These are phyloP conservation scores for Numenius phaeopus DNA, from an alignment of 2,797 vertebrate species.

Conservation along the genomic window DNA sequence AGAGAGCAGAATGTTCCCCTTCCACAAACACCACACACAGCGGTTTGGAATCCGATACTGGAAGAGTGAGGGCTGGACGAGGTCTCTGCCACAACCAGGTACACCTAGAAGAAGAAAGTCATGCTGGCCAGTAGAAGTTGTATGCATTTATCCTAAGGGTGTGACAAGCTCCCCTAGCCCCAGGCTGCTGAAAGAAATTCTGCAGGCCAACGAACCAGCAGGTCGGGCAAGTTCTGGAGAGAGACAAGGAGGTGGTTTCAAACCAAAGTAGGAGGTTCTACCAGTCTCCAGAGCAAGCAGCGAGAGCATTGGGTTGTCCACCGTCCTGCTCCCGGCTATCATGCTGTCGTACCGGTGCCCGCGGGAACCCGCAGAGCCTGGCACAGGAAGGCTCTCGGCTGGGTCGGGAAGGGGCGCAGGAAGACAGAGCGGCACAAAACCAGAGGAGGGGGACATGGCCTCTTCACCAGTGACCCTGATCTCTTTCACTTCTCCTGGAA, in stretches of 20 bases:
- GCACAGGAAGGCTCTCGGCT: neutral
- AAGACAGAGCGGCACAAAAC: neutral
- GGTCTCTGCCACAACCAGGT: neutral
- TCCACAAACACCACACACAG: neutral
- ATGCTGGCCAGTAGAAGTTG: neutral
- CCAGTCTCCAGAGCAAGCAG: neutral
- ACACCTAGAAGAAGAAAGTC: neutral
- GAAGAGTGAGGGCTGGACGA: fast-evolving
- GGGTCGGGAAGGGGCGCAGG: neutral
- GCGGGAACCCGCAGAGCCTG: neutral
- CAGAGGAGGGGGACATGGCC: neutral
- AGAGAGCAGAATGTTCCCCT: neutral
- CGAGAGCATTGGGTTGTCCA: neutral
- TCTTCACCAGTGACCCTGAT: fast-evolving
- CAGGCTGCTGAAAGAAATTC: neutral
- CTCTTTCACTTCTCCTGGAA: neutral
- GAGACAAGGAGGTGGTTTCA: neutral
- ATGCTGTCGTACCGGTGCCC: neutral
- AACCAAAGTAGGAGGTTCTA: fast-evolving
- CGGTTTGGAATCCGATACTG: neutral
- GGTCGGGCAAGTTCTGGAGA: neutral
- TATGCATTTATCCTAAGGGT: neutral
- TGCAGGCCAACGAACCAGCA: neutral
- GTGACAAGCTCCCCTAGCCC: neutral
- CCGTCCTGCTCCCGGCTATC: neutral